phyloP scores from a whole-genome alignment of 2,888 invertebrate species.

The Drosophila eohydei region DNA sequence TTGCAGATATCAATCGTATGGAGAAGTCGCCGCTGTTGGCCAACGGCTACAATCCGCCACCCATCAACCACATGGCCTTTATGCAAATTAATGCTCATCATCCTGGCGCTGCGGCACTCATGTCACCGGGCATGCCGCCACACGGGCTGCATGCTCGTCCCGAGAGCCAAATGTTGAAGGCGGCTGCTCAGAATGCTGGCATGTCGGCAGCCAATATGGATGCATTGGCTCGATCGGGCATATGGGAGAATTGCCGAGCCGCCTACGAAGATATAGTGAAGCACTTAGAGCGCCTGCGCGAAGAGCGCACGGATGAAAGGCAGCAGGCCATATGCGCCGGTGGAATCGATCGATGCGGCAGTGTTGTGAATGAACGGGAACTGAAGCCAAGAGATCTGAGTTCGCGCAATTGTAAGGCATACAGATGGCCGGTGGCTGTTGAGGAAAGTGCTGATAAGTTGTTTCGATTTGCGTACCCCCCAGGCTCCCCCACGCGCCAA shows the following conservation, averaged over 20 bases:
- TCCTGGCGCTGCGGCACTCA: constrained; percentile 89
- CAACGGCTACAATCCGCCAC: constrained; percentile 97
- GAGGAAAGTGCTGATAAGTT: not conserved
- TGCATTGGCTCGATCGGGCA: constrained; percentile 94
- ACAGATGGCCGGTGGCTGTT: not conserved
- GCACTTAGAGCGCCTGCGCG: constrained; percentile 97
- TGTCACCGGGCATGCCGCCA: constrained; percentile 95
- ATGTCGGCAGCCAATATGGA: constrained; percentile 91
- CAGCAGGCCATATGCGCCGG: constrained; percentile 89
- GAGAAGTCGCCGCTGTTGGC: constrained; percentile 96
- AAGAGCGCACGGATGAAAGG: constrained; percentile 94
- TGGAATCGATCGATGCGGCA: constrained; percentile 85
- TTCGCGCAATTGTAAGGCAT: constrained; percentile 92
- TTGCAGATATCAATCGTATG: constrained; percentile 93
- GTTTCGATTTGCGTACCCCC: not conserved
- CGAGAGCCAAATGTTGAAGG: constrained; percentile 90
- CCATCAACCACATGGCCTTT: constrained; percentile 96
- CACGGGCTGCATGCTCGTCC: constrained; percentile 92
- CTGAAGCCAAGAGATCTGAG: constrained; percentile 93
- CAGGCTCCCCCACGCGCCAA: constrained; percentile 92
- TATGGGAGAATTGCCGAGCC: constrained; percentile 97
- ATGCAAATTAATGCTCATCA: constrained; percentile 95
- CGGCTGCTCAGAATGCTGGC: constrained; percentile 89
- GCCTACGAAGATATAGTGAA: constrained; percentile 98
- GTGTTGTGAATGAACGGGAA: constrained; percentile 89